These are phyloP conservation scores for Spodoptera litura DNA, from an alignment of 1,140 invertebrate species.

Conservation along the genomic window DNA sequence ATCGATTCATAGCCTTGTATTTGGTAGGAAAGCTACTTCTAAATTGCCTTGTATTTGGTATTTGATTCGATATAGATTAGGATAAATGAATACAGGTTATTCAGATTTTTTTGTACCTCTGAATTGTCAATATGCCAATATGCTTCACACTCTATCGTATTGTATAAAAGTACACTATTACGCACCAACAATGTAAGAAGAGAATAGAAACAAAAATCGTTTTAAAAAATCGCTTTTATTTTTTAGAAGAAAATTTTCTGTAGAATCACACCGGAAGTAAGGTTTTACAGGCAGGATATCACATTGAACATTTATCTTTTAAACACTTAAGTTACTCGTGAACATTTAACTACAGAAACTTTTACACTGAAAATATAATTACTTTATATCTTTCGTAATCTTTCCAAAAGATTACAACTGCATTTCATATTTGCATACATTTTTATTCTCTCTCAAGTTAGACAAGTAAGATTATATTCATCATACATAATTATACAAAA, in stretches of 20 bases:
- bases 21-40: too few relatives aligned
- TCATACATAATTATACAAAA: neutral
- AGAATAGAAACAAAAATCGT: constrained; percentile 49
- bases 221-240: constrained; percentile 77
- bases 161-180: too few relatives aligned
- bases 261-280: constrained; percentile 80
- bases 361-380: constrained; percentile 43
- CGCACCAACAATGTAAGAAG: too few relatives aligned
- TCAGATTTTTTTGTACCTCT: too few relatives aligned
- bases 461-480: neutral
- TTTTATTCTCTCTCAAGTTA: constrained; percentile 21
- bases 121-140: too few relatives aligned
- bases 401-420: constrained; percentile 36
- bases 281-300: constrained; percentile 82
- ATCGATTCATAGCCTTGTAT: too few relatives aligned
- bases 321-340: constrained; percentile 50
- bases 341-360: constrained; percentile 45
- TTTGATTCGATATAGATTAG: too few relatives aligned
- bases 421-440: constrained; percentile 3
- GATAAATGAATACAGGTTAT: too few relatives aligned
- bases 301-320: constrained; percentile 78
- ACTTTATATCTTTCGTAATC: constrained; percentile 3
- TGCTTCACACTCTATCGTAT: too few relatives aligned
- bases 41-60: too few relatives aligned
- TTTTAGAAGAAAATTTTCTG: constrained; percentile 69